Evolutionary conservation across 2,888 invertebrate species (phyloP).

Genomic region (Leucophenga maculata): DNA sequence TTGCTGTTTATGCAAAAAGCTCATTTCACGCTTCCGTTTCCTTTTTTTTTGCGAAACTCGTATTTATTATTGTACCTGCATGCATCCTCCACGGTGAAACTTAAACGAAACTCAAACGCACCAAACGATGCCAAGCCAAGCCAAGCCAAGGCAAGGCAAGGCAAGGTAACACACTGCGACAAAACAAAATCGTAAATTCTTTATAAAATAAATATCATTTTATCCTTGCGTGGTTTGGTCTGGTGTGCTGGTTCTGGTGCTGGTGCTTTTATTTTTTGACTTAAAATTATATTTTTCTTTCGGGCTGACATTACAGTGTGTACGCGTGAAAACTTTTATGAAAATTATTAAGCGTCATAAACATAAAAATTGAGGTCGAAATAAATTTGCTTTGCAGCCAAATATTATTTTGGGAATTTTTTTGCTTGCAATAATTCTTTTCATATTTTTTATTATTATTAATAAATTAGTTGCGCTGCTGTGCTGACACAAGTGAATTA

Average conservation of each 20-base stretch:
- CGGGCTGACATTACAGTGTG: slow-evolving; percentile 8
- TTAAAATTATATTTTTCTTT: slow-evolving; percentile 17
- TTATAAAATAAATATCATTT: slow-evolving; percentile 62
- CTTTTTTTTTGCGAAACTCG: slow-evolving; percentile 44
- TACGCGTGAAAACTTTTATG: no score
- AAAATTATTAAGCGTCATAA: no score
- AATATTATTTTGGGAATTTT: no score
- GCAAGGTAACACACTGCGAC: slow-evolving; percentile 33
- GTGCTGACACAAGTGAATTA: no score
- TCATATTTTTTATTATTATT: no score
- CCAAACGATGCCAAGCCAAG: slow-evolving; percentile 9
- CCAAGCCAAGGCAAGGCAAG: no score
- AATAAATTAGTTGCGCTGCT: no score
- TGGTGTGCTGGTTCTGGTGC: not conserved
- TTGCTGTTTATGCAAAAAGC: slow-evolving; percentile 60
- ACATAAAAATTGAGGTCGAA: no score
- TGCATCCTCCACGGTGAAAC: slow-evolving; percentile 37
- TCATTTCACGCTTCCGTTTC: slow-evolving; percentile 66
- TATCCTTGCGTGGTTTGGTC: slow-evolving; percentile 49
- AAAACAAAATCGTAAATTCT: slow-evolving; percentile 67
- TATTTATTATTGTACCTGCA: slow-evolving; percentile 38
- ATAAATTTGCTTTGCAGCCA: no score
- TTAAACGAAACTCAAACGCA: not conserved
- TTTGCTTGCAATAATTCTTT: no score
- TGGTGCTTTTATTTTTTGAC: not conserved